These are phyloP conservation scores for Sebastes oblongus DNA, from an alignment of 2,797 vertebrate species.

Conservation along the genomic window DNA sequence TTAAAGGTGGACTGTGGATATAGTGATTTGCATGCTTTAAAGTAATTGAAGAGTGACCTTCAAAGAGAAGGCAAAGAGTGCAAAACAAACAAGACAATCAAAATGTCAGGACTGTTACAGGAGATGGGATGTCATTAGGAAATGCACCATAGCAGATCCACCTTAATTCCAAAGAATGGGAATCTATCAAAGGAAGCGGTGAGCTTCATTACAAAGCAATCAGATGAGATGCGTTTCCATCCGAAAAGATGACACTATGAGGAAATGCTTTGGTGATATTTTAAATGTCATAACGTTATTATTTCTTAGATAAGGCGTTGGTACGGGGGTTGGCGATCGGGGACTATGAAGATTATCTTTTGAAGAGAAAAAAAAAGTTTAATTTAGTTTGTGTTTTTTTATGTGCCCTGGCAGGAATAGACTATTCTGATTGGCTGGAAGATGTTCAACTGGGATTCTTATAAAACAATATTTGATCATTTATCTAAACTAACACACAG, in stretches of 20 bases:
- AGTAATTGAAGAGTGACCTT: conserved; percentile 83
- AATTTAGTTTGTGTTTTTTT: not conserved
- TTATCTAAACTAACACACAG: not conserved
- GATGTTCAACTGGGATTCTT: not conserved
- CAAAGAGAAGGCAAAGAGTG: conserved; percentile 73
- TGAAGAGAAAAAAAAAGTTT: not conserved
- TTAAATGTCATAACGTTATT: conserved; percentile 66
- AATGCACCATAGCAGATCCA: conserved; percentile 60
- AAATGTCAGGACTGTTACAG: conserved; percentile 82
- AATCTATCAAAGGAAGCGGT: conserved; percentile 47
- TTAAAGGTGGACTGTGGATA: conserved; percentile 59
- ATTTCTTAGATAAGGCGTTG: conserved; percentile 25
- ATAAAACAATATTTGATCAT: not conserved
- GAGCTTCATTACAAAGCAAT: conserved; percentile 61
- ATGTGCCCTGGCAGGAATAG: not conserved
- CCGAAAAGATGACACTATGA: conserved; percentile 28
- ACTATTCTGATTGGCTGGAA: not conserved
- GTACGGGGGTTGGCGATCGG: not conserved
- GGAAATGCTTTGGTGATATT: conserved; percentile 35
- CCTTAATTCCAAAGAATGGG: conserved; percentile 66
- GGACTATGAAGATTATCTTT: conserved; percentile 18
- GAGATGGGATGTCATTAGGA: conserved; percentile 64
- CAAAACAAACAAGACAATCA: conserved; percentile 78
- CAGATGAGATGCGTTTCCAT: conserved; percentile 42
- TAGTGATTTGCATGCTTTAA: conserved; percentile 81